A percentile compares a stretch with the other conserved stretches of the same genome.
Evolutionary conservation across 1,140 invertebrate genomes (phyloP).

Genomic region (Heliconius hermathena): DNA sequence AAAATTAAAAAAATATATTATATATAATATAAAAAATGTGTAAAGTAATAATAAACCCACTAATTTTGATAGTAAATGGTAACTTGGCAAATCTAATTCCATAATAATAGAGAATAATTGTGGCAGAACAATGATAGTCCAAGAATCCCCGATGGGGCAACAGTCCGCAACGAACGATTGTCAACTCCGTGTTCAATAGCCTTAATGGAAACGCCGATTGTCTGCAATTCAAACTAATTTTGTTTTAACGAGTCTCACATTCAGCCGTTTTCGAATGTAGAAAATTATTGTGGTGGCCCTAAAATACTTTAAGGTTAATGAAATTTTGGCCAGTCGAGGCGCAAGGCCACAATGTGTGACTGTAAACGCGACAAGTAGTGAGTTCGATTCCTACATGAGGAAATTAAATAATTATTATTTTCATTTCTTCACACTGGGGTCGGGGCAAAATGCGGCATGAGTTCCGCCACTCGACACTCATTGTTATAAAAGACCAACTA

Average conservation of each 20-base stretch:
- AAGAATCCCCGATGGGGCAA: conserved; percentile 1
- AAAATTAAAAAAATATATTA: too few species aligned
- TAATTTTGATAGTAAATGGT: too few species aligned
- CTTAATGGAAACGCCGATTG: conserved; percentile 12
- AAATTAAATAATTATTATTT: too few species aligned
- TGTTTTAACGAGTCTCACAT: conserved; percentile 2
- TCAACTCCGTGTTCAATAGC: conserved; percentile 8
- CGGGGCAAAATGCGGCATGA: too few species aligned
- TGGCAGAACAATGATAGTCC: neutral
- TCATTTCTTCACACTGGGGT: too few species aligned
- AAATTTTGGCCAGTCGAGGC: neutral
- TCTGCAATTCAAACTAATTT: conserved; percentile 6
- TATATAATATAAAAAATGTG: too few species aligned
- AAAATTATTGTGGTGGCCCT: neutral
- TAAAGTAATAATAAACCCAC: too few species aligned
- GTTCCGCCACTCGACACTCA: too few species aligned
- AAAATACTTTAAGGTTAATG: neutral
- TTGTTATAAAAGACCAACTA: too few species aligned
- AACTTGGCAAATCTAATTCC: neutral
- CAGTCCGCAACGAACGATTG: conserved; percentile 11
- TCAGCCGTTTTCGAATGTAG: conserved; percentile 1
- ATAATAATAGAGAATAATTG: neutral
- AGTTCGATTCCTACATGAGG: too few species aligned
- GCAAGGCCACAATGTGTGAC: too few species aligned
- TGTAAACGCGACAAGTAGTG: too few species aligned